A percentile compares a stretch with the other conserved stretches of the same genome.
These are phyloP conservation scores for Axea sp. DNA, from an alignment of 2,888 invertebrate species.

Conservation along the genomic window DNA sequence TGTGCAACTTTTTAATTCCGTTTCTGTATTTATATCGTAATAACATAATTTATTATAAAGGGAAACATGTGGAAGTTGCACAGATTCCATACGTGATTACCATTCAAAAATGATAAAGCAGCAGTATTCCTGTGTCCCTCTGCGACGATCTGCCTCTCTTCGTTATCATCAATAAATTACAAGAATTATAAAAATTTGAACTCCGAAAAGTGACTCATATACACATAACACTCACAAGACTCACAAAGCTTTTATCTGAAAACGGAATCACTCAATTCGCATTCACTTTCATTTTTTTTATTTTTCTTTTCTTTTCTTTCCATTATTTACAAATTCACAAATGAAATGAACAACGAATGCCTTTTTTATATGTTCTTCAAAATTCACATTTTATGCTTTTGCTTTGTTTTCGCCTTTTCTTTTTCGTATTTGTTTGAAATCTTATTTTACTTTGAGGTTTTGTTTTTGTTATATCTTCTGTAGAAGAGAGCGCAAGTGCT, in stretches of 20 bases:
- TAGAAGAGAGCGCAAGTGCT: conserved; percentile 50
- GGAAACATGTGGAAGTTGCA: too few relatives aligned
- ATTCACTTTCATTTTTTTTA: conserved; percentile 14
- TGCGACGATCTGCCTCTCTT: conserved; percentile 35
- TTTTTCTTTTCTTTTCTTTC: conserved; percentile 3
- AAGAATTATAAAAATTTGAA: conserved; percentile 62
- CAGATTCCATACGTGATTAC: too few relatives aligned
- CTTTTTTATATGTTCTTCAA: conserved; percentile 31
- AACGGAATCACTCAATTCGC: conserved; percentile 24
- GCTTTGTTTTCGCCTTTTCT: conserved; percentile 10
- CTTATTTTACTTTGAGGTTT: conserved; percentile 21
- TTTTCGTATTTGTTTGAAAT: neutral
- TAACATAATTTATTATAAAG: too few relatives aligned
- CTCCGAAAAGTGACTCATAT: conserved; percentile 50
- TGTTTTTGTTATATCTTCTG: conserved; percentile 27
- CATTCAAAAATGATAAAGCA: conserved; percentile 26
- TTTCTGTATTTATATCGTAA: too few relatives aligned
- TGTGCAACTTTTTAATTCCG: neutral
- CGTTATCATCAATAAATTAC: conserved; percentile 62
- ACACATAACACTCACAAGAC: conserved; percentile 19
- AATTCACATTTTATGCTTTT: conserved; percentile 4
- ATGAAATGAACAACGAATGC: conserved; percentile 57
- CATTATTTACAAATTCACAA: conserved; percentile 42
- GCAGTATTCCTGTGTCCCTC: conserved; percentile 35
- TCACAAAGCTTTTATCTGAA: conserved; percentile 27